Evolutionary conservation across 2,113 vertebrate species (phyloP).

Genomic region (Pelecanus crispus): DNA sequence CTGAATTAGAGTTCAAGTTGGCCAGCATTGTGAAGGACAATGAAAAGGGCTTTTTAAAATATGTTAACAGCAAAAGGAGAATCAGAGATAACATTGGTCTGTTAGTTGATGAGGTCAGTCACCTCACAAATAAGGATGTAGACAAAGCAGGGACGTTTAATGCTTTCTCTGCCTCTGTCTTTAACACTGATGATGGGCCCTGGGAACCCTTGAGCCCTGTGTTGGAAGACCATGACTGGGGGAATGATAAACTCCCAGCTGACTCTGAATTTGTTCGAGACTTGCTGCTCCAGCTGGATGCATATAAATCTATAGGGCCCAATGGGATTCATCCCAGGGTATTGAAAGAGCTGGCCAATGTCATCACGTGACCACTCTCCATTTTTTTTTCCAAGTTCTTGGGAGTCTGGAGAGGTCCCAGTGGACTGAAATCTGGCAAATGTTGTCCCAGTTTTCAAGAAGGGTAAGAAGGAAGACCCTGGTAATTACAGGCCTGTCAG

Average conservation of each 20-base stretch:
- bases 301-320: rapidly evolving
- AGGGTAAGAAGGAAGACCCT: neutral
- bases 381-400: neutral
- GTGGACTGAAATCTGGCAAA: neutral
- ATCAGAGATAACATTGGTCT: neutral
- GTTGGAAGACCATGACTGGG: neutral
- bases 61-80: neutral
- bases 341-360: neutral
- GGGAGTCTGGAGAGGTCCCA: neutral
- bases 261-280: neutral
- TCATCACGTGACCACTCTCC: neutral
- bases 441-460: neutral
- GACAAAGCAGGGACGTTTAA: neutral
- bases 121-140: neutral
- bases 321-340: neutral
- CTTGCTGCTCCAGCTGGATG: neutral
- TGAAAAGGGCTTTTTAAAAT: neutral
- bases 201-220: neutral
- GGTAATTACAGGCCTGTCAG: neutral
- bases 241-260: neutral
- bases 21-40: neutral
- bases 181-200: rapidly evolving
- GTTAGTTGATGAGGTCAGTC: neutral
- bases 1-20: neutral
- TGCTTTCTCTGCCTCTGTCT: neutral